These are phyloP conservation scores for Bovichtus diacanthus DNA, from an alignment of 2,797 vertebrate species.

Conservation along the genomic window DNA sequence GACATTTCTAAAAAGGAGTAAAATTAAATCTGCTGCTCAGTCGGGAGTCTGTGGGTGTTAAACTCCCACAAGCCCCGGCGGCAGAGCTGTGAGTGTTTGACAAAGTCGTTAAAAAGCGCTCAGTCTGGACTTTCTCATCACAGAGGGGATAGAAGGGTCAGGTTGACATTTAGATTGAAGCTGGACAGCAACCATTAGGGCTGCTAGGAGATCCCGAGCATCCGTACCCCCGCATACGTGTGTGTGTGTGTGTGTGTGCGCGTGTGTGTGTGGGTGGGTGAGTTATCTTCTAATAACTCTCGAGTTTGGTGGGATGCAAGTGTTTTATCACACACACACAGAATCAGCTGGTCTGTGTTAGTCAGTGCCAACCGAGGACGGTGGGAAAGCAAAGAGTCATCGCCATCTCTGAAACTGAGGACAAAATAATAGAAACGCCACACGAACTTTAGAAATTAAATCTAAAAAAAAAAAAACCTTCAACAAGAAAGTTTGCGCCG, in stretches of 20 bases:
- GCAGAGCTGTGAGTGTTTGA: constrained; percentile 68
- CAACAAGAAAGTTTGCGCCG: background rate
- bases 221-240: background rate
- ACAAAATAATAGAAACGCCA: constrained; percentile 11
- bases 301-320: constrained; percentile 27
- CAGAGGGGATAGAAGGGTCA: constrained; percentile 46
- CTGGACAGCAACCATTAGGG: constrained; percentile 64
- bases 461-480: background rate
- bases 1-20: constrained; percentile 15
- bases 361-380: constrained; percentile 41
- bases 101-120: constrained; percentile 80
- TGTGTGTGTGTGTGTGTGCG: constrained; percentile 37
- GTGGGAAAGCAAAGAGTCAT: constrained; percentile 64
- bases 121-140: constrained; percentile 83
- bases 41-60: constrained; percentile 21
- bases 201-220: constrained; percentile 77
- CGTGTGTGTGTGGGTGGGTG: constrained; percentile 9
- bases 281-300: constrained; percentile 58
- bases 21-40: constrained; percentile 45
- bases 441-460: background rate
- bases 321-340: constrained; percentile 31
- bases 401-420: background rate
- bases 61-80: constrained; percentile 47
- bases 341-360: constrained; percentile 5
- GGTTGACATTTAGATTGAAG: constrained; percentile 74